A percentile compares a stretch with the other conserved stretches of the same genome.
Conservation (phyloP, 2,113 vertebrate genomes). For the Casuarius casuarius region DNA sequence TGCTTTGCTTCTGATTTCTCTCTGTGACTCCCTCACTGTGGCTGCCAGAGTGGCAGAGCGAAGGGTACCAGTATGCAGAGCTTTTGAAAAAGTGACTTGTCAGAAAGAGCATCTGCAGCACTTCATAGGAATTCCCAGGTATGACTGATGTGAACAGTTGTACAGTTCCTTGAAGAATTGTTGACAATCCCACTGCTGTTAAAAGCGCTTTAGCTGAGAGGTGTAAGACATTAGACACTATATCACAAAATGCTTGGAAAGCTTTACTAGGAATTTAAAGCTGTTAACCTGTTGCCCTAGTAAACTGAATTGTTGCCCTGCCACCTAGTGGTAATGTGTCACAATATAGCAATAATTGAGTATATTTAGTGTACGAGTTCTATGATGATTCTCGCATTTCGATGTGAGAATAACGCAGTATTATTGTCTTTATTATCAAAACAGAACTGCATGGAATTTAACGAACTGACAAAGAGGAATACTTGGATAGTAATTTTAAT, state of each 20-base stretch:
- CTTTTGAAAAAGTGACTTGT: neutral
- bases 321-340: conserved; percentile 48
- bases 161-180: neutral
- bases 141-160: neutral
- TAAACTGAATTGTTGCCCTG: neutral
- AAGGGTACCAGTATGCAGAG: neutral
- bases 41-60: neutral
- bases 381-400: neutral
- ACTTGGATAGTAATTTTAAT: neutral
- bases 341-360: neutral
- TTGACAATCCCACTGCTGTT: neutral
- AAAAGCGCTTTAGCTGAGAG: neutral
- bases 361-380: fast-evolving
- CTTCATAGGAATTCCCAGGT: neutral
- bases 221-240: neutral
- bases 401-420: neutral
- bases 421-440: neutral
- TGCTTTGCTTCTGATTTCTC: neutral
- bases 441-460: neutral
- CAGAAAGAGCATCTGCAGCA: neutral
- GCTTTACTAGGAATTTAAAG: fast-evolving
- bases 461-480: neutral
- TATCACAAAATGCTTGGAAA: no score
- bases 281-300: neutral
- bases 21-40: neutral